These are phyloP conservation scores for Stenodera caucasica DNA, from an alignment of 2,888 invertebrate genomes.

Conservation along the genomic window DNA sequence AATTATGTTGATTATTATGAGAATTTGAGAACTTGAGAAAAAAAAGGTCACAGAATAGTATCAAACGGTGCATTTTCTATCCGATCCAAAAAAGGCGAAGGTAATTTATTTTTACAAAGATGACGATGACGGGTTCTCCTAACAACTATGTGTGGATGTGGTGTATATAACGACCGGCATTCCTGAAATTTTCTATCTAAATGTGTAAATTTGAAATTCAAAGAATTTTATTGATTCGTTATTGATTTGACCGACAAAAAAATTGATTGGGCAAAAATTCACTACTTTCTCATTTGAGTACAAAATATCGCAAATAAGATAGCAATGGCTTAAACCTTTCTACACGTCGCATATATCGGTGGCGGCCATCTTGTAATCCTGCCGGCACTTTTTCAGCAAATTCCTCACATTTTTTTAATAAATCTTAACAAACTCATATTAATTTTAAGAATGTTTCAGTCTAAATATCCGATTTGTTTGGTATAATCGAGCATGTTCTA, in stretches of 20 bases:
- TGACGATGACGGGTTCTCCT: background rate
- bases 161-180: background rate
- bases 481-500: background rate
- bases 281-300: background rate
- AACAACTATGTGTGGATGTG: background rate
- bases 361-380: conserved; percentile 52
- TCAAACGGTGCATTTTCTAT: conserved; percentile 18
- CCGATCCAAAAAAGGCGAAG: conserved; percentile 25
- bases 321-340: conserved; percentile 28
- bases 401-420: background rate
- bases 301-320: conserved; percentile 11
- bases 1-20: conserved; percentile 17
- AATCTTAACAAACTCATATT: background rate
- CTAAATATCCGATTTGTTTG: background rate
- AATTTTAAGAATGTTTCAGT: background rate
- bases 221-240: background rate
- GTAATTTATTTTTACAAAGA: conserved; percentile 20
- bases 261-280: too few relatives aligned
- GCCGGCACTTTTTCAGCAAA: conserved; percentile 37
- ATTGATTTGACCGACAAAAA: background rate
- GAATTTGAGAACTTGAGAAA: conserved; percentile 4
- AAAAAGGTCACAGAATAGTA: conserved; percentile 6
- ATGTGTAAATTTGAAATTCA: background rate
- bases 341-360: conserved; percentile 47
- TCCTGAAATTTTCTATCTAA: background rate